A percentile compares a stretch with the other conserved stretches of the same genome.
phyloP scores from a whole-genome alignment of 2,888 invertebrate genomes.

The Heliconius hortense region DNA sequence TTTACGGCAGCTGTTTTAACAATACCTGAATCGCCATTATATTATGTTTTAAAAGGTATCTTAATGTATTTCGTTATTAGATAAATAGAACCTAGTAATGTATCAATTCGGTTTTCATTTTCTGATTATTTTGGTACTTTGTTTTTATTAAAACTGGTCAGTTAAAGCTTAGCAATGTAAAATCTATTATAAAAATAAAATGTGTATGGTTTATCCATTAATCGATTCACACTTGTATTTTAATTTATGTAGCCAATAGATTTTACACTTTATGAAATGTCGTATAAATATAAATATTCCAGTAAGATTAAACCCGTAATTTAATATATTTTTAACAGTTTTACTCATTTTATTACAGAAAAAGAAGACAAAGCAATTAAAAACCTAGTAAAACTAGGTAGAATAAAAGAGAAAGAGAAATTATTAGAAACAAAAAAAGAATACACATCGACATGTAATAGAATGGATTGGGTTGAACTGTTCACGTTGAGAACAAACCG shows the following conservation, averaged over 20 bases:
- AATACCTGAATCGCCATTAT: constrained; percentile 44
- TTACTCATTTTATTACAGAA: constrained; percentile 46
- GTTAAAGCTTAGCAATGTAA: not conserved
- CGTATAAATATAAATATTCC: not conserved
- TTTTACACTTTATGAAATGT: too few species aligned
- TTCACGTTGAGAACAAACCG: constrained; percentile 52
- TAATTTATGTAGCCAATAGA: too few species aligned
- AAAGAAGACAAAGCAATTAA: constrained; percentile 47
- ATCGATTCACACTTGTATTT: too few species aligned
- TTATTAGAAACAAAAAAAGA: constrained; percentile 45
- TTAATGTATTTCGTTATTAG: not conserved
- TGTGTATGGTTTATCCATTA: not conserved
- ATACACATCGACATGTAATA: constrained; percentile 40
- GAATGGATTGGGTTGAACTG: constrained; percentile 51
- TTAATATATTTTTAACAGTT: not conserved
- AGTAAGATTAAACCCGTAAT: not conserved
- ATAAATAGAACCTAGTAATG: not conserved
- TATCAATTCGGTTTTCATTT: not conserved
- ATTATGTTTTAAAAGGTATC: constrained; percentile 41
- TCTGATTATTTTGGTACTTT: not conserved
- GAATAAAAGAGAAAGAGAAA: constrained; percentile 51
- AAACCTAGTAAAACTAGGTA: constrained; percentile 49
- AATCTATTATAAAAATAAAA: not conserved
- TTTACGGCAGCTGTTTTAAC: constrained; percentile 44
- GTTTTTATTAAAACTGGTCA: not conserved